A percentile compares a stretch with the other conserved stretches of the same genome.
Evolutionary conservation across 2,113 vertebrate species (phyloP).

Genomic region (Bujurquina vittata): DNA sequence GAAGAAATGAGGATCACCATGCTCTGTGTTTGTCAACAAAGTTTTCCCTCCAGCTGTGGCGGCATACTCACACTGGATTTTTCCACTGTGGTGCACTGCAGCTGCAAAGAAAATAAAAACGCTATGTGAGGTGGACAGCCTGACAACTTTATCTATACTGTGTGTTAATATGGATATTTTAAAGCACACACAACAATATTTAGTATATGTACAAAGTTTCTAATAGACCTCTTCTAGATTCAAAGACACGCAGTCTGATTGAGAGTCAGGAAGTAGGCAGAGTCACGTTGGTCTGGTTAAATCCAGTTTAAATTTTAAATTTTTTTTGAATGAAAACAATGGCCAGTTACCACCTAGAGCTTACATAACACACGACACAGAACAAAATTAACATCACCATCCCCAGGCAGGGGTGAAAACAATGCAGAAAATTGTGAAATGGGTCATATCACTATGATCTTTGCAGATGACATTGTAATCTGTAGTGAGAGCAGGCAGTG

Average conservation of each 20-base stretch:
- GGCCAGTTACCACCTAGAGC: too few species aligned
- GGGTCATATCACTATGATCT: too few species aligned
- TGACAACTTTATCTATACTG: rapidly evolving
- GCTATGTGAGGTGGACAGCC: background rate
- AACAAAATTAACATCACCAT: too few species aligned
- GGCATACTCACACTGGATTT: slow-evolving; percentile 4
- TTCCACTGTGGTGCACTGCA: slow-evolving; percentile 8
- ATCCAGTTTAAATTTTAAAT: too few species aligned
- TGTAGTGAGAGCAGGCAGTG: too few species aligned
- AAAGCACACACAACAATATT: background rate
- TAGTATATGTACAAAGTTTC: background rate
- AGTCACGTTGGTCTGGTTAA: too few species aligned
- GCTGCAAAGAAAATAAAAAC: background rate
- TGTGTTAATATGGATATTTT: background rate
- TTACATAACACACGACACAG: too few species aligned
- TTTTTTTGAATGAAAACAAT: too few species aligned
- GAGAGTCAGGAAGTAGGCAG: too few species aligned
- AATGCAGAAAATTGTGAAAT: too few species aligned
- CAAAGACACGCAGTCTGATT: background rate
- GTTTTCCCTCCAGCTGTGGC: slow-evolving; percentile 33
- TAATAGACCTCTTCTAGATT: background rate
- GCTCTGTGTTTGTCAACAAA: slow-evolving; percentile 60
- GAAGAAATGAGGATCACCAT: slow-evolving; percentile 29
- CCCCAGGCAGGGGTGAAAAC: too few species aligned
- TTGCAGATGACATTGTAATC: too few species aligned